Base-by-base conservation (phyloP, 1,140 invertebrate species). In the Sweltsa coloradensis region DNA sequence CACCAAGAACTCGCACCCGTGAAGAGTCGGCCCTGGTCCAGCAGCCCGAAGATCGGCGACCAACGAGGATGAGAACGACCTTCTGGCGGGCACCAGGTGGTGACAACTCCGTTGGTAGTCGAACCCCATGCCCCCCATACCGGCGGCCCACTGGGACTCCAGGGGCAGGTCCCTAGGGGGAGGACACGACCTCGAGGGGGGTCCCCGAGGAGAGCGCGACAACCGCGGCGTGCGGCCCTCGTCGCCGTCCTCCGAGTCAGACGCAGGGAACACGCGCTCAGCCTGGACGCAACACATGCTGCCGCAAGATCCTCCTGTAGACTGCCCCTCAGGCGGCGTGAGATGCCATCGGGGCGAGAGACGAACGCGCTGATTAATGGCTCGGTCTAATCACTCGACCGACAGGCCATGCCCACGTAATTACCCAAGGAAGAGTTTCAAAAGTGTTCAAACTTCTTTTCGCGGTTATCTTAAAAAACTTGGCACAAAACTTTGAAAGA, bases 231-330 rank as follows among this genome's bases (percentile, higher is more conserved):
- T 6, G 13, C 41, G 18, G 16, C 19, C 37, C 16, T 54, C 56
- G 9, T 51, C 54, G 26, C 51, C 51, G 27, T 56, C 54, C 36
- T 57, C 56, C 39, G 49, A 51, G 45, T 57, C 56, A 24, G 56
- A 57, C 2, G 56, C 51, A 6, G 56, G 56, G 41, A 57, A 57
- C 27, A 57, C 56, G 9, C 56, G 44, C 37, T 57, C 56, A 13
- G 56, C 54, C 34, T 56, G 56, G n/a, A 57, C 56, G 43, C 56
- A 57, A 44, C 56, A 57, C 56, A 57, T 57, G 39, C 36, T 13
- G 23, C n/a, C n/a, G n/a, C n/a, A n/a, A n/a, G n/a, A n/a, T n/a
- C n/a, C n/a, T n/a, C n/a, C n/a, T n/a, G n/a, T n/a, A n/a, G n/a
- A n/a, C n/a, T n/a, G n/a, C n/a, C n/a, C n/a, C n/a, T n/a, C n/a